Evolutionary conservation across 2,113 vertebrate genomes (phyloP).

Genomic region (Xiphophorus maculatus): DNA sequence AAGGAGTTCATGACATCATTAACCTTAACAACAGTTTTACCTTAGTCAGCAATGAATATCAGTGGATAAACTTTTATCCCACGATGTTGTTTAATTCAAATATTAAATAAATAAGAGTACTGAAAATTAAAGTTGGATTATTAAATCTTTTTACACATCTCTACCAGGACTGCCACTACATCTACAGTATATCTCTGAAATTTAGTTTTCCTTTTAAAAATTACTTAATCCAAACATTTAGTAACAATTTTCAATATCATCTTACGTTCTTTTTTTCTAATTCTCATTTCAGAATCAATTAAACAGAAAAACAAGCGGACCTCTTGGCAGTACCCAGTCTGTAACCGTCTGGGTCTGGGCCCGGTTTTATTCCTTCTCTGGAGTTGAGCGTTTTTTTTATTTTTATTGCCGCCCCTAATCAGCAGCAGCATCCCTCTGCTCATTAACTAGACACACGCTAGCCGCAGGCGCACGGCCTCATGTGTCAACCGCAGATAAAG

Average conservation of each 20-base stretch:
- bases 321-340: conserved; percentile 47
- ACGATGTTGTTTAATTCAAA: too few species aligned
- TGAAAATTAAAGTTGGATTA: too few species aligned
- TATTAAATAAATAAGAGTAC: too few species aligned
- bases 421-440: conserved; percentile 75
- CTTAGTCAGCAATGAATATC: too few species aligned
- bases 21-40: too few species aligned
- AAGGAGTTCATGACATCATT: too few species aligned
- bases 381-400: conserved; percentile 36
- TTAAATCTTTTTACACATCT: too few species aligned
- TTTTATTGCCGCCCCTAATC: conserved; percentile 68
- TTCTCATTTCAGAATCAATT: background rate
- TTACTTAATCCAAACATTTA: background rate
- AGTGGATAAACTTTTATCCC: too few species aligned
- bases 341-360: conserved; percentile 15
- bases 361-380: conserved; percentile 17
- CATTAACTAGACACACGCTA: conserved; percentile 76
- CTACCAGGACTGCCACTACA: too few species aligned
- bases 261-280: background rate
- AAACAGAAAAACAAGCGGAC: conserved; percentile 10
- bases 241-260: background rate
- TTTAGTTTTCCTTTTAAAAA: background rate
- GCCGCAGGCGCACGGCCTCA: conserved; percentile 72
- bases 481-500: conserved; percentile 76
- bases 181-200: too few species aligned